Base-by-base conservation (phyloP, 2,888 invertebrate species). In the Aelia acuminata region DNA sequence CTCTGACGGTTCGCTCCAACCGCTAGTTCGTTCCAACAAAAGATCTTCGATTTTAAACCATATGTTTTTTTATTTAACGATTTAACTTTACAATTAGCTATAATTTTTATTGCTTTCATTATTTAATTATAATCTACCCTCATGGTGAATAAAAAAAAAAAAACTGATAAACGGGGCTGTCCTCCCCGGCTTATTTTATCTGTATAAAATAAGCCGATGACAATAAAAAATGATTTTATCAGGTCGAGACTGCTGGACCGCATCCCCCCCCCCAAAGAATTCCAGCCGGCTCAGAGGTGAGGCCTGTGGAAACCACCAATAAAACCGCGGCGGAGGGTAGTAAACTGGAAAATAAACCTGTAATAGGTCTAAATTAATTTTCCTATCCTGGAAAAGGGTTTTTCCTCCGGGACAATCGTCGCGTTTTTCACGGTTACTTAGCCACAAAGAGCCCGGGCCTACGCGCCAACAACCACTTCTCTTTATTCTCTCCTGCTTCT, bases 321-420 rank as follows among this genome's bases (percentile, higher is more conserved):
- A 80, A 80, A 80, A 43, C 75, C 75, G 43, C 75, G 85, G 39
- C 50, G n/a, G 86, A 26, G 43, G 86, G 86, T 43, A 86, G 86
- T 86, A 86, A 86, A 86, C 43, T 47, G 86, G 86, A 86, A 86
- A 86, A 86, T 86, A 86, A 86, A 86, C 86, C 63, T 43, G 86
- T 86, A 86, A 86, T 86, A 86, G 57, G 86, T 86, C 86, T 86
- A 86, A 86, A 86, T 86, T 86, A 86, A 86, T 86, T 86, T 86
- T 86, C 63, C 86, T 63, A 57, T 57, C 86, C 43, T 57, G 85
- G 50, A 85, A 85, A 85, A 85, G 50, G 50, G 50, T 50, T 85
- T 85, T 85, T 31, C 50, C 31, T 63, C 50, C 35, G 35, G 85
- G 85, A 85, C 85, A 85, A 85, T 85, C 85, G 85, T 85, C 49